These are phyloP conservation scores for Wasmannia auropunctata DNA, from an alignment of 1,140 invertebrate species.

Conservation along the genomic window DNA sequence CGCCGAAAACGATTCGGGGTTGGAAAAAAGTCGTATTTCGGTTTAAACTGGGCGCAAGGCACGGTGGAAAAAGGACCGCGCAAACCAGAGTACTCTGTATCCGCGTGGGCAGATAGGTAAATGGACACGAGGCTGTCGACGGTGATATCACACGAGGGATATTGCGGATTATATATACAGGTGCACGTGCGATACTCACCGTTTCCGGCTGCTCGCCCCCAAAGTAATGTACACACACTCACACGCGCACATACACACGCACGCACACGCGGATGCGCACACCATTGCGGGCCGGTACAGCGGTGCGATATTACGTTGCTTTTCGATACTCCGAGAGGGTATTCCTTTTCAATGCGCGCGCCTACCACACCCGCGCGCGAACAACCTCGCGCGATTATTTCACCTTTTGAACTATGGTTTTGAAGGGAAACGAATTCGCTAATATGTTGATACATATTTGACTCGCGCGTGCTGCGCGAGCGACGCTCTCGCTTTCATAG, in stretches of 20 bases:
- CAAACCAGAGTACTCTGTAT: slow-evolving; percentile 11
- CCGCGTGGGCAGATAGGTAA: slow-evolving; percentile 39
- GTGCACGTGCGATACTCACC: slow-evolving; percentile 62
- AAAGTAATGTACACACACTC: slow-evolving; percentile 57
- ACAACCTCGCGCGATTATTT: slow-evolving; percentile 40
- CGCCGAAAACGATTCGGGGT: slow-evolving; percentile 21
- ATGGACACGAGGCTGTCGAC: slow-evolving; percentile 58
- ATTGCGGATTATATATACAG: slow-evolving; percentile 75
- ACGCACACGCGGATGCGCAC: not conserved
- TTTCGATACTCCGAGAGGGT: slow-evolving; percentile 51
- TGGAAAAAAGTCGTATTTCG: slow-evolving; percentile 45
- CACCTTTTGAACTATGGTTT: not conserved
- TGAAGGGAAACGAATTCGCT: slow-evolving; percentile 13
- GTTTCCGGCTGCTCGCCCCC: slow-evolving; percentile 61
- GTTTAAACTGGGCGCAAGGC: slow-evolving; percentile 16
- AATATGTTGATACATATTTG: slow-evolving; percentile 37
- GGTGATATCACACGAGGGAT: slow-evolving; percentile 65
- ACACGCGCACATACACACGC: not conserved
- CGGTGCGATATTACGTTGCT: slow-evolving; percentile 63
- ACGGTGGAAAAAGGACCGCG: slow-evolving; percentile 33
- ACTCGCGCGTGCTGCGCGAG: not conserved
- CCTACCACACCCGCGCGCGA: not conserved
- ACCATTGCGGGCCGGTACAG: slow-evolving; percentile 9
- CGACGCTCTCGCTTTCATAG: not conserved
- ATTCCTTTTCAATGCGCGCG: slow-evolving; percentile 36